Evolutionary conservation across 2,888 invertebrate species (phyloP).

Genomic region (Trissolcus japonicus): DNA sequence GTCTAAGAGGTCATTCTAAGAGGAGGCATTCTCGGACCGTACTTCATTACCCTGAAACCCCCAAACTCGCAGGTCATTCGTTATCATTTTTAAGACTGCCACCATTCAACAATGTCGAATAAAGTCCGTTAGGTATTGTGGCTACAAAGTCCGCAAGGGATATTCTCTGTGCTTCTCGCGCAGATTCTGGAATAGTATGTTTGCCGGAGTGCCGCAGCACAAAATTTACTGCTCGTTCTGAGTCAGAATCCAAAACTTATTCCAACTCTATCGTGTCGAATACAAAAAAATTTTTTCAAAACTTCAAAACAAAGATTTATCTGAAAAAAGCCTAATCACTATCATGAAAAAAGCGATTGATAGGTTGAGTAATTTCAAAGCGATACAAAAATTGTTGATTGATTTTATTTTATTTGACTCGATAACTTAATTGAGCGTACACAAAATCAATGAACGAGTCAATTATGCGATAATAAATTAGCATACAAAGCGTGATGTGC

Average conservation of each 20-base stretch:
- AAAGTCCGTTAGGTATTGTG: constrained; percentile 76
- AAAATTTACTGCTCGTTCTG: constrained; percentile 41
- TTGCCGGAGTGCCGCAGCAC: constrained; percentile 28
- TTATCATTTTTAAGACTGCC: constrained; percentile 77
- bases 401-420: no score
- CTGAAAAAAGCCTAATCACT: neutral
- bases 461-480: constrained; percentile 38
- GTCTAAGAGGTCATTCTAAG: constrained; percentile 63
- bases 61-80: constrained; percentile 73
- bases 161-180: constrained; percentile 59
- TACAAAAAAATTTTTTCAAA: neutral
- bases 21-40: constrained; percentile 72
- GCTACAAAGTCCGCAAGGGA: constrained; percentile 64
- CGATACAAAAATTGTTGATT: constrained; percentile 15
- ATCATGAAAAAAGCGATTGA: neutral
- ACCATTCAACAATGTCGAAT: constrained; percentile 77
- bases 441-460: constrained; percentile 34
- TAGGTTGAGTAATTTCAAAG: neutral
- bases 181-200: constrained; percentile 48
- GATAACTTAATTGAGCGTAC: constrained; percentile 18
- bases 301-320: no score
- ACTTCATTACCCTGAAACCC: constrained; percentile 75
- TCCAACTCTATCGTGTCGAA: neutral
- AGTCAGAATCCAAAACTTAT: constrained; percentile 18
- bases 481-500: constrained; percentile 32